Evolutionary conservation across 2,888 invertebrate species (phyloP).

Genomic region (Scaptomyza caliginosa): DNA sequence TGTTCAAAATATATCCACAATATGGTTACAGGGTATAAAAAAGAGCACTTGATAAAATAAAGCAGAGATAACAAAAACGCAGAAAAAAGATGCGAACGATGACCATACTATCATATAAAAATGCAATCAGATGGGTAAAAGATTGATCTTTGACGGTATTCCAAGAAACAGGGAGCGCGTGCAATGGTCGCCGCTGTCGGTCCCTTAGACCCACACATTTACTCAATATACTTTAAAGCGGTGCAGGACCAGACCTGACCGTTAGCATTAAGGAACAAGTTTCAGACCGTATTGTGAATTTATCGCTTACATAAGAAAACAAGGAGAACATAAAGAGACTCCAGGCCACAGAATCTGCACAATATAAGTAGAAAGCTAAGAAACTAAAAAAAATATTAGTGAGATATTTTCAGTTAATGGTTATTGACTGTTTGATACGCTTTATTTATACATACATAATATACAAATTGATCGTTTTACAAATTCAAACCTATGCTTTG

Average conservation of each 20-base stretch:
- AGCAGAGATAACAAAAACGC: slow-evolving; percentile 40
- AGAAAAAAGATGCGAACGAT: slow-evolving; percentile 76
- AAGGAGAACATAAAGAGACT: slow-evolving; percentile 11
- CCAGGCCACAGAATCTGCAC: slow-evolving; percentile 12
- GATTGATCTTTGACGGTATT: slow-evolving; percentile 83
- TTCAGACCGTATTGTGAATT: slow-evolving; percentile 44
- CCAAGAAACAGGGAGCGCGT: slow-evolving; percentile 71
- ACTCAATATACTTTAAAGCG: slow-evolving; percentile 23
- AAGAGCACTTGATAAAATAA: slow-evolving; percentile 34
- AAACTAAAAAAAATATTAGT: slow-evolving; percentile 9
- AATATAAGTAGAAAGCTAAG: slow-evolving; percentile 24
- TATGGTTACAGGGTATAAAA: slow-evolving; percentile 16
- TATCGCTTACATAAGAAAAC: slow-evolving; percentile 52
- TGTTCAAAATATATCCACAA: no score
- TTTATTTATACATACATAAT: background rate
- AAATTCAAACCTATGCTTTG: no score
- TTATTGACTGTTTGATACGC: slow-evolving; percentile 2
- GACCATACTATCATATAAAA: slow-evolving; percentile 78
- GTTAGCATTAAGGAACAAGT: slow-evolving; percentile 38
- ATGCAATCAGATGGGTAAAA: slow-evolving; percentile 80
- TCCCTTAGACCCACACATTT: slow-evolving; percentile 40
- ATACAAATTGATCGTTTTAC: no score
- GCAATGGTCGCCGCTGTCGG: slow-evolving; percentile 29
- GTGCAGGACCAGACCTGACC: slow-evolving; percentile 38
- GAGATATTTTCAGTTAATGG: background rate